A percentile compares a stretch with the other conserved stretches of the same genome.
These are phyloP conservation scores for Ypsolopha sequella DNA, from an alignment of 2,888 invertebrate species.

Conservation along the genomic window DNA sequence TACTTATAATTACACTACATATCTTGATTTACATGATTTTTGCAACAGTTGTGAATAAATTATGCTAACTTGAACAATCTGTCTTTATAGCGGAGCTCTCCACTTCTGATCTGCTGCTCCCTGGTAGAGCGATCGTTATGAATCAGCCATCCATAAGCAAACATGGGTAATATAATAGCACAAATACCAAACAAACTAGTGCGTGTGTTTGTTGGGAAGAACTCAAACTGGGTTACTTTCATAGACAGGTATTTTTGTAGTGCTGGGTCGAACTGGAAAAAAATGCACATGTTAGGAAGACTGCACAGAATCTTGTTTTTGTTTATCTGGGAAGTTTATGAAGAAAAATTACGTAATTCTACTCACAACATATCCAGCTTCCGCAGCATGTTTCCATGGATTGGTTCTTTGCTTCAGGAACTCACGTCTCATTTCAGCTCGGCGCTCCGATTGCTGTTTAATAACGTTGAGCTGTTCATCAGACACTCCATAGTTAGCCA, in stretches of 20 bases:
- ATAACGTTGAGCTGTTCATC: slow-evolving; percentile 60
- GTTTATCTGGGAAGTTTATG: slow-evolving; percentile 1
- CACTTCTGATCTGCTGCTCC: slow-evolving; percentile 74
- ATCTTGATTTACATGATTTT: not conserved
- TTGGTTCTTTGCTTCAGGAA: slow-evolving; percentile 79
- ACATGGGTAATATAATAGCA: slow-evolving; percentile 69
- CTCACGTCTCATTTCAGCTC: slow-evolving; percentile 74
- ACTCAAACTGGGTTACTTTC: slow-evolving; percentile 74
- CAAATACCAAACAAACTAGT: slow-evolving; percentile 63
- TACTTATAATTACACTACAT: slow-evolving; percentile 1
- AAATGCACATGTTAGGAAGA: slow-evolving; percentile 10
- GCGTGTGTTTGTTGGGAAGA: slow-evolving; percentile 75
- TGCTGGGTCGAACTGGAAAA: slow-evolving; percentile 84
- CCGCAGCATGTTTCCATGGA: slow-evolving; percentile 77
- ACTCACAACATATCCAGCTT: slow-evolving; percentile 81
- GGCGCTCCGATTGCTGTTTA: slow-evolving; percentile 72
- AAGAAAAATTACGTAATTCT: slow-evolving; percentile 59
- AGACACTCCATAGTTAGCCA: slow-evolving; percentile 62
- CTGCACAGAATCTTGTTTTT: not conserved
- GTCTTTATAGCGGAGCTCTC: slow-evolving; percentile 82
- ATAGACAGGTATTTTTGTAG: slow-evolving; percentile 80
- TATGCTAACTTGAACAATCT: slow-evolving; percentile 77
- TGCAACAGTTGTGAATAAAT: slow-evolving; percentile 12
- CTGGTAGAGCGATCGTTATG: slow-evolving; percentile 59
- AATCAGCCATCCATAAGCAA: slow-evolving; percentile 60